Percentiles rank a stretch among this genome's conserved stretches.
Conservation (phyloP, 2,888 invertebrate genomes). For the Aleiodes leptofemur region DNA sequence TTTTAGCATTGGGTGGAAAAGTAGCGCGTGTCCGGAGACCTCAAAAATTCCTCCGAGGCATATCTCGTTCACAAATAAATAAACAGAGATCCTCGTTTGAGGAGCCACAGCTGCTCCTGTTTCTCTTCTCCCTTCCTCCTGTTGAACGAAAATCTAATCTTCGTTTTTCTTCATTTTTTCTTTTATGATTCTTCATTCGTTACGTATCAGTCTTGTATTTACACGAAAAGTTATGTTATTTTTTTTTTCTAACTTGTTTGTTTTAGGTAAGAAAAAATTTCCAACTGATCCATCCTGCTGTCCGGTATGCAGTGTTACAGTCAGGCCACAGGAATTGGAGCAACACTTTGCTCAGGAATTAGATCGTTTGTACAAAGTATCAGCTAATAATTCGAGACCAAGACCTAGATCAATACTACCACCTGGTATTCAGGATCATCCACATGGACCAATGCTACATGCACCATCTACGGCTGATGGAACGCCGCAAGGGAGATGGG, state of each 20-base stretch:
- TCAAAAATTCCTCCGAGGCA: constrained; percentile 41
- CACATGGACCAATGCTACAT: constrained; percentile 70
- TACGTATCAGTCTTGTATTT: constrained; percentile 6
- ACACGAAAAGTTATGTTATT: background rate
- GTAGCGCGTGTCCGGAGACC: constrained; percentile 17
- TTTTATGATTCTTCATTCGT: constrained; percentile 31
- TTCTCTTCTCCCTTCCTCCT: background rate
- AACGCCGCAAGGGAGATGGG: constrained; percentile 81
- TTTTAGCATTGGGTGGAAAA: constrained; percentile 38
- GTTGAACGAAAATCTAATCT: constrained; percentile 17
- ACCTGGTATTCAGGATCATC: constrained; percentile 71
- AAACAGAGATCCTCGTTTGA: constrained; percentile 61
- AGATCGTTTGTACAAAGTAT: constrained; percentile 81
- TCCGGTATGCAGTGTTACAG: constrained; percentile 91
- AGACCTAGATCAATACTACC: constrained; percentile 73
- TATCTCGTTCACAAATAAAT: constrained; percentile 59
- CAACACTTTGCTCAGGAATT: constrained; percentile 88
- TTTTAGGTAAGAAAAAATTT: constrained; percentile 73
- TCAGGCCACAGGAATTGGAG: constrained; percentile 89
- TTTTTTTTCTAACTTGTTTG: constrained; percentile 43
- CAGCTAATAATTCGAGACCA: constrained; percentile 69
- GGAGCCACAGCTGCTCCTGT: constrained; percentile 58
- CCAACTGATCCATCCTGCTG: constrained; percentile 84
- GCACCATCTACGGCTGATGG: constrained; percentile 75
- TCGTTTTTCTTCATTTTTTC: constrained; percentile 26